Conservation (phyloP, 2,113 vertebrate genomes). For the Sebastes fasciatus region DNA sequence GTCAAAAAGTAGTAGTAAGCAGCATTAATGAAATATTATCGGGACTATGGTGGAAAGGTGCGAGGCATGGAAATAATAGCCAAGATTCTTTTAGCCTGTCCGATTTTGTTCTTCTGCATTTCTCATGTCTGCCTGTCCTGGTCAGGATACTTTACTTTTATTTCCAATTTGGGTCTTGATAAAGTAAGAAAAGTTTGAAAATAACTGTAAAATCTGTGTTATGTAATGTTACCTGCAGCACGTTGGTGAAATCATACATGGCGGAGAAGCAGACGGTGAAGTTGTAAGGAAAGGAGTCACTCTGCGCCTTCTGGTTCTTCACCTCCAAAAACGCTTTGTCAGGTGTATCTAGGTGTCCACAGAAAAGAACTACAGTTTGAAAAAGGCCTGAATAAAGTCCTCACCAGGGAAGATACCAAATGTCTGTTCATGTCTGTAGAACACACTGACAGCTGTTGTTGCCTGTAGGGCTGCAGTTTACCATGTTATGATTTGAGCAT, state of each 20-base stretch:
- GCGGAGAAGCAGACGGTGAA: slow-evolving; percentile 86
- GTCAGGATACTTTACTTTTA: background rate
- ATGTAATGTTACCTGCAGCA: slow-evolving; percentile 72
- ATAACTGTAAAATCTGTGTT: background rate
- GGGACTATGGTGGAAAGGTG: background rate
- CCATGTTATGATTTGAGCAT: too few species aligned
- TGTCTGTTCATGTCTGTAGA: background rate
- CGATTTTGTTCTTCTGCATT: background rate
- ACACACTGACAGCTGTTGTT: too few species aligned
- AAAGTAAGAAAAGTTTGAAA: background rate
- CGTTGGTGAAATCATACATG: slow-evolving; percentile 82
- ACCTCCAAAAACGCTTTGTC: slow-evolving; percentile 53
- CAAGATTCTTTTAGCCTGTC: background rate
- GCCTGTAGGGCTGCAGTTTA: too few species aligned
- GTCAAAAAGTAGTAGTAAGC: background rate
- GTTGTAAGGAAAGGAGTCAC: slow-evolving; percentile 51
- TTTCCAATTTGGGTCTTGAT: background rate
- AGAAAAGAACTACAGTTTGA: background rate
- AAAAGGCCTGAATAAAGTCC: background rate
- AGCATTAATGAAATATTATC: background rate
- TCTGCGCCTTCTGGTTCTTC: slow-evolving; percentile 70
- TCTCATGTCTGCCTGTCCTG: background rate
- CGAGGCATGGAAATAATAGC: background rate
- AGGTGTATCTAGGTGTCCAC: background rate
- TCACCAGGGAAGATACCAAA: background rate